Conservation (phyloP, 2,797 vertebrate species). For the Momotus momota region DNA sequence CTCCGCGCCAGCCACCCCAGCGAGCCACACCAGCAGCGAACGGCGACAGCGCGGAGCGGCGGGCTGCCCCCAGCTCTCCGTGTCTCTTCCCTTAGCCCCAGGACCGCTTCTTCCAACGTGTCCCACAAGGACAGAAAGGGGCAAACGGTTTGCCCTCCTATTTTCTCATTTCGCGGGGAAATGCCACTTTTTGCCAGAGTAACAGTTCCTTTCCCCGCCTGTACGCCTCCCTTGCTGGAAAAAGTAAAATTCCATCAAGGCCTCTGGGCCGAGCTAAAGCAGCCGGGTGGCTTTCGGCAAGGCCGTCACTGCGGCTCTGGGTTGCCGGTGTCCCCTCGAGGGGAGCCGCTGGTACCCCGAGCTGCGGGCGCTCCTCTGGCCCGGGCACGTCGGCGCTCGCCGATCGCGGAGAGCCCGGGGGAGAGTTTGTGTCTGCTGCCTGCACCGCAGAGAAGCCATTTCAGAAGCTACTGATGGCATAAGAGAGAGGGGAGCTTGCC, state of each 20-base stretch:
- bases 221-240: neutral
- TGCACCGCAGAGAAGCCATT: neutral
- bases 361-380: neutral
- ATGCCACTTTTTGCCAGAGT: rapidly evolving
- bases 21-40: neutral
- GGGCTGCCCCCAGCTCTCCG: neutral
- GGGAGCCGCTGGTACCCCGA: neutral
- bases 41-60: neutral
- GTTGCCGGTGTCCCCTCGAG: neutral
- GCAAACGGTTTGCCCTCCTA: neutral
- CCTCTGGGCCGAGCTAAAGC: neutral
- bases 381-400: neutral
- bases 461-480: neutral
- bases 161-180: neutral
- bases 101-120: neutral
- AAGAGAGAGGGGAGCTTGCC: neutral
- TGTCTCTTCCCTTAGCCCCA: neutral
- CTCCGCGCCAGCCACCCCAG: neutral
- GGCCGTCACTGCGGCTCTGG: neutral
- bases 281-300: neutral
- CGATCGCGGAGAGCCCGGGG: neutral
- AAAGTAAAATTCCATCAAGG: neutral
- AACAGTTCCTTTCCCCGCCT: neutral
- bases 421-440: neutral
- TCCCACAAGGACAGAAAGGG: neutral